phyloP scores from a whole-genome alignment of 2,797 vertebrate species.

The Natrix natrix region DNA sequence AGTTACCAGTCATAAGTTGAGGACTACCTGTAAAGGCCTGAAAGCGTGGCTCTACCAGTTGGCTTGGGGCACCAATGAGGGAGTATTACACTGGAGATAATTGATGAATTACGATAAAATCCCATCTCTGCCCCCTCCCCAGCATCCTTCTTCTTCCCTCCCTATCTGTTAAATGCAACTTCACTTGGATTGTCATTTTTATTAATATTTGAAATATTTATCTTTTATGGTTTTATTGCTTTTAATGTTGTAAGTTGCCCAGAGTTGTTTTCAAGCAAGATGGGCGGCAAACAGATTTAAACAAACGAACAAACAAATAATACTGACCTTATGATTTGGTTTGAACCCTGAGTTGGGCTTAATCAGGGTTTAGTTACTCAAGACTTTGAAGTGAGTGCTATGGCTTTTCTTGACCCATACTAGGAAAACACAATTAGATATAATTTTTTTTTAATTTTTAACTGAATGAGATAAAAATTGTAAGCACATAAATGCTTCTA shows the following conservation, averaged over 20 bases:
- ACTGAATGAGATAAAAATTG: background rate
- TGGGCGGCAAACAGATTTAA: background rate
- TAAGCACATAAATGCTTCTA: background rate
- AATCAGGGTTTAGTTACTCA: background rate
- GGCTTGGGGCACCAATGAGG: background rate
- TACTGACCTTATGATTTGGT: background rate
- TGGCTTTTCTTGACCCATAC: background rate
- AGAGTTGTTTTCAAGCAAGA: background rate
- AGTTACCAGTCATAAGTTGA: background rate
- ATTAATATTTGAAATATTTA: background rate
- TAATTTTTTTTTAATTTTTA: background rate
- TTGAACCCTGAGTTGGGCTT: background rate
- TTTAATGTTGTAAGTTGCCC: background rate
- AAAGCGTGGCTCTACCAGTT: background rate
- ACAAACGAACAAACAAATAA: background rate
- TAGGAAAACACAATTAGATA: background rate
- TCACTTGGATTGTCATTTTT: background rate
- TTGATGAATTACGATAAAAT: background rate
- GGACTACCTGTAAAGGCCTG: background rate
- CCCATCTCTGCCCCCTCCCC: background rate
- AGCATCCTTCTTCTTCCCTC: background rate
- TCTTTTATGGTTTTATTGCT: background rate
- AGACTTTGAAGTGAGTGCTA: background rate
- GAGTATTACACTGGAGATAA: background rate
- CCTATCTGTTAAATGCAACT: background rate